Evolutionary conservation across 1,140 invertebrate species (phyloP).

Genomic region (Drosophila subpulchrella): DNA sequence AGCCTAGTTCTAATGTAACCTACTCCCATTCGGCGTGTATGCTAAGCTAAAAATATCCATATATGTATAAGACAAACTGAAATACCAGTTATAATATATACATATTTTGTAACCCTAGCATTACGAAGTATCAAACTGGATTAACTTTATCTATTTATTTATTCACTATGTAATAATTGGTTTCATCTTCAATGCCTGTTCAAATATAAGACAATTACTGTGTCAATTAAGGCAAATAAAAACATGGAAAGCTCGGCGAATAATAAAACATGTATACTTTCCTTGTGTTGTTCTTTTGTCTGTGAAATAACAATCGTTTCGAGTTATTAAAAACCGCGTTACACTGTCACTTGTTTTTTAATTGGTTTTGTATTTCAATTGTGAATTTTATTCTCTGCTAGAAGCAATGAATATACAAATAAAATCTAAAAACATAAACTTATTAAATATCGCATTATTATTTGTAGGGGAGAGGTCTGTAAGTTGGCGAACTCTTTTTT

Average conservation of each 20-base stretch:
- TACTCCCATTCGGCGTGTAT: slow-evolving; percentile 19
- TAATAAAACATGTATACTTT: slow-evolving; percentile 12
- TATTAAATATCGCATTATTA: slow-evolving; percentile 4
- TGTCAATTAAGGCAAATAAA: slow-evolving; percentile 60
- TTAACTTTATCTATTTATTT: background rate
- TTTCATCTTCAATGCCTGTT: slow-evolving; percentile 4
- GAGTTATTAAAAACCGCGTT: no score
- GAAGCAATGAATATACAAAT: slow-evolving; percentile 20
- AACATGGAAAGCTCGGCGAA: background rate
- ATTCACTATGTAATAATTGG: slow-evolving; percentile 1
- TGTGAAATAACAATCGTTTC: background rate
- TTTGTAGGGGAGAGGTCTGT: no score
- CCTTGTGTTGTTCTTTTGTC: slow-evolving; percentile 2
- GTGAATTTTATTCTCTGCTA: slow-evolving; percentile 8
- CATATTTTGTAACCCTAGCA: slow-evolving; percentile 60
- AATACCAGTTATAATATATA: slow-evolving; percentile 59
- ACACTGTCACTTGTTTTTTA: slow-evolving; percentile 8
- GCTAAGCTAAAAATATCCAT: slow-evolving; percentile 22
- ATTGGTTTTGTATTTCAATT: slow-evolving; percentile 10
- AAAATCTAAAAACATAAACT: slow-evolving; percentile 43
- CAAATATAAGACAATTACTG: slow-evolving; percentile 30
- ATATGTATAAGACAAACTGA: slow-evolving; percentile 42
- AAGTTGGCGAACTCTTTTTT: no score
- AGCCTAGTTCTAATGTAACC: slow-evolving; percentile 61
- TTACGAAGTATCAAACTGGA: slow-evolving; percentile 30